A percentile compares a stretch with the other conserved stretches of the same genome.
phyloP scores from a whole-genome alignment of 2,797 vertebrate species.

The Siniperca undulata region DNA sequence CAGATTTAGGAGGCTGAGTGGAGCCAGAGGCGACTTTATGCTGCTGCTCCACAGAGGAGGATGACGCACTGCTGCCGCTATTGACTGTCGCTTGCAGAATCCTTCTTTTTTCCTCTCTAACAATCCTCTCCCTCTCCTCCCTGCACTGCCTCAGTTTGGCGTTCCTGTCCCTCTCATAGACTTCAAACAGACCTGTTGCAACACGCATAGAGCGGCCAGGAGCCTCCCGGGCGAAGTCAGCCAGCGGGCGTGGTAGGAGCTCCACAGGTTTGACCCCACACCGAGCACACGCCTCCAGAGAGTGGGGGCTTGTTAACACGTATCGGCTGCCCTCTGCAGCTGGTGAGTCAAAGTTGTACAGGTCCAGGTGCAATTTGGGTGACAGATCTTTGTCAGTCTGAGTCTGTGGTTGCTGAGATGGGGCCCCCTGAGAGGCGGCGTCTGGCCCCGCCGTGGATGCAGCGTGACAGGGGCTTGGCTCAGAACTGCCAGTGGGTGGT shows the following conservation, averaged over 20 bases:
- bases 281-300: conserved; percentile 95
- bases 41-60: conserved; percentile 65
- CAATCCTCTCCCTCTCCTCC: conserved; percentile 93
- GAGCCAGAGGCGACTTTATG: conserved; percentile 54
- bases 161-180: conserved; percentile 92
- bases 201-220: conserved; percentile 95
- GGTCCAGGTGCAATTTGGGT: conserved; percentile 93
- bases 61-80: conserved; percentile 55
- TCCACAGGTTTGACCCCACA: conserved; percentile 96
- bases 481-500: conserved; percentile 72
- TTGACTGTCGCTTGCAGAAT: conserved; percentile 84
- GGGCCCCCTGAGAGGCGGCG: conserved; percentile 10
- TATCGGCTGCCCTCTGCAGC: conserved; percentile 96
- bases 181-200: conserved; percentile 93
- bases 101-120: conserved; percentile 93
- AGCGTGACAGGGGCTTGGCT: conserved; percentile 74
- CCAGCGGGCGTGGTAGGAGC: conserved; percentile 89
- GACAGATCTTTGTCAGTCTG: conserved; percentile 78
- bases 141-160: conserved; percentile 93
- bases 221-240: conserved; percentile 93
- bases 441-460: conserved; percentile 27
- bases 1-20: conserved; percentile 67
- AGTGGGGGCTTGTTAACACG: conserved; percentile 96
- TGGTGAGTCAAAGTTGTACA: conserved; percentile 95
- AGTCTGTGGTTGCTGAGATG: conserved; percentile 56